Evolutionary conservation across 1,140 invertebrate genomes (phyloP).

Genomic region (Phthorimaea operculella): DNA sequence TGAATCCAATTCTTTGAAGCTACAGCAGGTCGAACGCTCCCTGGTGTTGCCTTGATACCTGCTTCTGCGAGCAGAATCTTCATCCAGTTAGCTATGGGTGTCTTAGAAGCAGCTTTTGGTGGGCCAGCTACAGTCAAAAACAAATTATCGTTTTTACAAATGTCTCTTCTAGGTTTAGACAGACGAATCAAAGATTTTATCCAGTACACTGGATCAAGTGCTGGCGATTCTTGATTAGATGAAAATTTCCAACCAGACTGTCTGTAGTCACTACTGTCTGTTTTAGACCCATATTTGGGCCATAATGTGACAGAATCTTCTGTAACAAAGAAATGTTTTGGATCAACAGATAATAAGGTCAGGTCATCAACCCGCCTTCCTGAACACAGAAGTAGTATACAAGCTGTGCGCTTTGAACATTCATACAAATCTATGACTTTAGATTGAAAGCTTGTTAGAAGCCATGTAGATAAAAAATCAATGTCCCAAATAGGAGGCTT

Average conservation of each 20-base stretch:
- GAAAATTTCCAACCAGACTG: background rate
- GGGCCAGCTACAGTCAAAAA: background rate
- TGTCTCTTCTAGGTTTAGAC: background rate
- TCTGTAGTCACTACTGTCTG: background rate
- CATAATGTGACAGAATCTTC: background rate
- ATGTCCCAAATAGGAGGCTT: no score
- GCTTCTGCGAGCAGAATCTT: constrained; percentile 1
- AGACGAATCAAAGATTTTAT: background rate
- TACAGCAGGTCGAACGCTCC: constrained; percentile 2
- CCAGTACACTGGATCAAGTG: background rate
- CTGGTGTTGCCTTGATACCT: constrained; percentile 6
- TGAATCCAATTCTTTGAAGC: constrained; percentile 6
- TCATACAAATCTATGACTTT: background rate
- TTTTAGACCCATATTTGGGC: no score
- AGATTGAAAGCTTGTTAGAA: background rate
- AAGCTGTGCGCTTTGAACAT: background rate
- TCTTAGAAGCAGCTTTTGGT: background rate
- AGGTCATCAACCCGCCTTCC: background rate
- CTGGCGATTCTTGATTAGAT: background rate
- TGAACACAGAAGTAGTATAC: background rate
- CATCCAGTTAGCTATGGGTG: background rate
- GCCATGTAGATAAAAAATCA: no score
- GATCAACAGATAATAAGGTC: background rate
- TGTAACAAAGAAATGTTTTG: background rate
- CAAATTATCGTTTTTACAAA: background rate